These are phyloP conservation scores for Ifrita kowaldi DNA, from an alignment of 2,113 vertebrate species.

Conservation along the genomic window DNA sequence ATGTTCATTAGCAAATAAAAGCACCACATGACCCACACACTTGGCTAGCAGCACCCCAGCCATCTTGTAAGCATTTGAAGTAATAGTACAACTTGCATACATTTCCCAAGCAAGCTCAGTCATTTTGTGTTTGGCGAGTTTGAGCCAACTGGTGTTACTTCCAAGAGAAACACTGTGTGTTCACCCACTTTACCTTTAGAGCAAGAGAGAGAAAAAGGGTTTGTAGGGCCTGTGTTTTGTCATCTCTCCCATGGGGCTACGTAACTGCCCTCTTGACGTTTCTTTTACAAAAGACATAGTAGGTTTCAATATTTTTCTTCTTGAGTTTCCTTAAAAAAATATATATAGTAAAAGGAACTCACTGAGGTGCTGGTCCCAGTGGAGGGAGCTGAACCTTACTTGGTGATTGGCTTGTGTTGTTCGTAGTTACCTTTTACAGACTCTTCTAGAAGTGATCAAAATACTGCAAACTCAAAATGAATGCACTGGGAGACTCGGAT, in stretches of 20 bases:
- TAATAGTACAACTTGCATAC: background rate
- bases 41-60: conserved; percentile 10
- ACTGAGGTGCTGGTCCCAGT: background rate
- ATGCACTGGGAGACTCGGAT: background rate
- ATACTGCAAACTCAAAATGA: background rate
- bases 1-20: conserved; percentile 44
- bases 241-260: background rate
- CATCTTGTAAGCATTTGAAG: conserved; percentile 44
- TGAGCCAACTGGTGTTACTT: conserved; percentile 6
- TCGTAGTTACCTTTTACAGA: background rate
- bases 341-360: background rate
- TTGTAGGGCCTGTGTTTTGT: background rate
- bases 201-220: background rate
- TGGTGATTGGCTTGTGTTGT: background rate
- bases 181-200: conserved; percentile 9
- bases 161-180: conserved; percentile 1
- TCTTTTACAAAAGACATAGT: background rate
- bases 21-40: background rate
- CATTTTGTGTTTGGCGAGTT: conserved; percentile 7
- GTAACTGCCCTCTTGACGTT: background rate
- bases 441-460: background rate
- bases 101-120: conserved; percentile 24
- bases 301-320: background rate
- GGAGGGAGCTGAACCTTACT: background rate
- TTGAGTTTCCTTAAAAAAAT: background rate